A percentile compares a stretch with the other conserved stretches of the same genome.
Evolutionary conservation across 1,140 invertebrate species (phyloP).

Genomic region (Nylanderia fulva): DNA sequence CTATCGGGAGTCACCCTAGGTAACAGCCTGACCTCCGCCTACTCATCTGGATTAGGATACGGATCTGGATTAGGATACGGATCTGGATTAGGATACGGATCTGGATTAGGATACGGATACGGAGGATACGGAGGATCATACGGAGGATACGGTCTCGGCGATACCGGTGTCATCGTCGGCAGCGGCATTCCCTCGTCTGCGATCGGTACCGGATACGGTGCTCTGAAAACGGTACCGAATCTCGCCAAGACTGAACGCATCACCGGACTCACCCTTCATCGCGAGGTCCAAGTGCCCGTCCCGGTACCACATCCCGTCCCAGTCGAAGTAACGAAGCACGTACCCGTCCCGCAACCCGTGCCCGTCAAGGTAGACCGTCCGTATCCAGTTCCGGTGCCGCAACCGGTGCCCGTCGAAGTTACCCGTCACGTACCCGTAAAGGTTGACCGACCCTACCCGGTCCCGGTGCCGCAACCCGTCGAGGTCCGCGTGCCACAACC

Average conservation of each 20-base stretch:
- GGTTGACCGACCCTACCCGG: constrained; percentile 75
- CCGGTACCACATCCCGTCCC: constrained; percentile 74
- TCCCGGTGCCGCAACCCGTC: constrained; percentile 71
- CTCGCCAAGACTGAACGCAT: constrained; percentile 30
- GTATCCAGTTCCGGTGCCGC: constrained; percentile 73
- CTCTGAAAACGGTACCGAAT: background rate
- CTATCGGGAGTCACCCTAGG: background rate
- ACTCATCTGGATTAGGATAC: constrained; percentile 19
- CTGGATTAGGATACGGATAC: too few relatives aligned
- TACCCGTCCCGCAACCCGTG: constrained; percentile 71
- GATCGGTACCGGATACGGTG: too few relatives aligned
- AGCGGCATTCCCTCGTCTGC: constrained; percentile 38
- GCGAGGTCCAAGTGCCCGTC: constrained; percentile 74
- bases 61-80: constrained; percentile 18
- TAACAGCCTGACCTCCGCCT: constrained; percentile 9
- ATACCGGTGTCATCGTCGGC: constrained; percentile 42
- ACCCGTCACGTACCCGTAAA: constrained; percentile 75
- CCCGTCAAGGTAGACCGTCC: constrained; percentile 75
- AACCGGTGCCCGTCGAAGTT: constrained; percentile 73
- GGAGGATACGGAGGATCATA: constrained; percentile 23
- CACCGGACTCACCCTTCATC: constrained; percentile 48
- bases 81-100: too few relatives aligned
- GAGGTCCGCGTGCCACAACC: constrained; percentile 72
- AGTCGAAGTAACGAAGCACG: constrained; percentile 72
- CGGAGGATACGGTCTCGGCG: too few relatives aligned